Base-by-base conservation (phyloP, 2,888 invertebrate genomes). In the Pteria penguin region DNA sequence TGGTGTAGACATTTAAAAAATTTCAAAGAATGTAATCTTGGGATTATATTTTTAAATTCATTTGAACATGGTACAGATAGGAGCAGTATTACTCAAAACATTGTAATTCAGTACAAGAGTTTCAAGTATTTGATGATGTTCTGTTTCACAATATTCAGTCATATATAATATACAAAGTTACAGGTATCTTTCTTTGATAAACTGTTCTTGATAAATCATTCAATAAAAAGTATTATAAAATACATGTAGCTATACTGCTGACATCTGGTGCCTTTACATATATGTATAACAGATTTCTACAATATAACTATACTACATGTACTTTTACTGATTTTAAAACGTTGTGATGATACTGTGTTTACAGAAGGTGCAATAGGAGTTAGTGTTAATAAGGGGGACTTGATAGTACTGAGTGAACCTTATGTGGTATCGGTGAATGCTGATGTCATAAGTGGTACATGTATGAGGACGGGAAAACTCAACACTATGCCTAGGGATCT, bases 351-450 rank as follows among this genome's bases (percentile, higher is more conserved):
- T 26, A n/a, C 31, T 55, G 11, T 11, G 4, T 58, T 72, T 54
- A 0, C 76, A 86, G 86, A 87, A 69, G 81, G 82, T 76, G 82
- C 84, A 81, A 80, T 83, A 75, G 86, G 82, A 4, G 78, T 82
- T 36, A 82, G 82, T 45, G 65, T 87, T 14, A 62, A 79, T 18
- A 87, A 86, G 52, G 89, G 89, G 14, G 89, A 89, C 60, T 72
- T 88, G 1, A 72, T 89, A 0, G 73, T 82, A 26, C 77, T 89
- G 60, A 80, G 81, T 76, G 82, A 86, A 36, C 75, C 82, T 11
- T 84, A 83, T 67, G 76, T 82, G 68, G 78, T 83, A 14, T 80
- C 68, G 18, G 76, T 75, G 5, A 78, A 84, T 11, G 62, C 65
- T 14, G 84, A 85, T n/a, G 75, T 79, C 1, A 82, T 87, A 26